Conservation (phyloP, 2,797 vertebrate genomes). For the Ceryle rudis region DNA sequence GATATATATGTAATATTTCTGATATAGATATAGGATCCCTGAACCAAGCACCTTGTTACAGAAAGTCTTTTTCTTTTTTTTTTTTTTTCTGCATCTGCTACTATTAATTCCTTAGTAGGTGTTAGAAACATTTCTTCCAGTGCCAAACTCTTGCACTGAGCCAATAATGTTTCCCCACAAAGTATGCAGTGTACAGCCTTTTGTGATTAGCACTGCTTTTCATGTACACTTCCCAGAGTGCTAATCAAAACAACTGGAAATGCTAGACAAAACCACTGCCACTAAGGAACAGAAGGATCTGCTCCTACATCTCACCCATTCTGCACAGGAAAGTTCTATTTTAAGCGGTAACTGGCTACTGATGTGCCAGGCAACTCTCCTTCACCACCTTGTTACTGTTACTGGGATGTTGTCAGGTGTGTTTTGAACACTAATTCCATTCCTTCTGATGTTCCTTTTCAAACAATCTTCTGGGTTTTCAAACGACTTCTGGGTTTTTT, state of each 20-base stretch:
- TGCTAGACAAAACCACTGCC: not conserved
- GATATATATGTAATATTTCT: not conserved
- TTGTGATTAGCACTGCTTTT: not conserved
- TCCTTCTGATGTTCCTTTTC: constrained; percentile 42
- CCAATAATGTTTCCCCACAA: not conserved
- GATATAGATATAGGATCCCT: not conserved
- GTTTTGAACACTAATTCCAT: constrained; percentile 3
- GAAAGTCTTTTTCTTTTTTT: not conserved
- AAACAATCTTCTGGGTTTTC: not conserved
- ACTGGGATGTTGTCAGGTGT: not conserved
- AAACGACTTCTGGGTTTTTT: not conserved
- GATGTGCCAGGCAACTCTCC: not conserved
- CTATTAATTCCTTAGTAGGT: not conserved
- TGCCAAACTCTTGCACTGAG: not conserved
- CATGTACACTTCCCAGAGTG: not conserved
- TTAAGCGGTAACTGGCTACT: not conserved
- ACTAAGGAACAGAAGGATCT: not conserved
- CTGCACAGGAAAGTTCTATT: not conserved
- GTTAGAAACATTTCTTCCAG: not conserved
- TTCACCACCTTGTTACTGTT: not conserved
- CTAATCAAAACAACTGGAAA: not conserved
- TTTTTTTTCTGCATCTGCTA: not conserved
- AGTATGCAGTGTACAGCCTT: not conserved
- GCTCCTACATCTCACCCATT: not conserved
- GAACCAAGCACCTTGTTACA: not conserved